Conservation (phyloP, 2,888 invertebrate species). For the Acronicta aceris region DNA sequence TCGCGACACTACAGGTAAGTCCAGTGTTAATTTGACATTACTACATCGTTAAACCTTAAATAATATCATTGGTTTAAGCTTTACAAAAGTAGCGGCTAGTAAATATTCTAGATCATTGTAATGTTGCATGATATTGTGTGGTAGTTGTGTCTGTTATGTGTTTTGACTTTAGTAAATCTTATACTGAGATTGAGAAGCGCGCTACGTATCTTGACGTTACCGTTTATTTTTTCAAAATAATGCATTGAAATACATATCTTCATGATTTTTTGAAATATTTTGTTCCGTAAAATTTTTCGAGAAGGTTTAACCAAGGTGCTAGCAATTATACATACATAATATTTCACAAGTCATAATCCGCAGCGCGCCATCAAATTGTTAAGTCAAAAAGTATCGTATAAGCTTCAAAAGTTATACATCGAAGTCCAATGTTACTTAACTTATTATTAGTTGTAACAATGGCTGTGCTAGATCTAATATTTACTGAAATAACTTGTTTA, state of each 20-base stretch:
- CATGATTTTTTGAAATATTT: too few species aligned
- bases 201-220: background rate
- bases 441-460: conserved; percentile 63
- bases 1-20: too few species aligned
- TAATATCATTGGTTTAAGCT: conserved; percentile 7
- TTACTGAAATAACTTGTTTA: conserved; percentile 28
- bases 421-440: conserved; percentile 70
- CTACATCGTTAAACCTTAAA: background rate
- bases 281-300: too few species aligned
- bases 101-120: conserved; percentile 15
- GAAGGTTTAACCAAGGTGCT: background rate
- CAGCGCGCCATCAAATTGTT: conserved; percentile 3
- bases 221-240: background rate
- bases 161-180: conserved; percentile 34
- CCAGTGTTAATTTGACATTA: too few species aligned
- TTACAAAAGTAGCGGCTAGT: conserved; percentile 23
- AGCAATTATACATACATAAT: background rate
- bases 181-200: conserved; percentile 3
- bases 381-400: too few species aligned
- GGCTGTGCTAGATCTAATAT: conserved; percentile 66
- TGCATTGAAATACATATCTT: background rate
- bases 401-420: conserved; percentile 44
- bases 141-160: conserved; percentile 41
- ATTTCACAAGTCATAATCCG: background rate
- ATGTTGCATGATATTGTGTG: conserved; percentile 25